Evolutionary conservation across 2,888 invertebrate species (phyloP).

Genomic region (Drosophila hamatofila): DNA sequence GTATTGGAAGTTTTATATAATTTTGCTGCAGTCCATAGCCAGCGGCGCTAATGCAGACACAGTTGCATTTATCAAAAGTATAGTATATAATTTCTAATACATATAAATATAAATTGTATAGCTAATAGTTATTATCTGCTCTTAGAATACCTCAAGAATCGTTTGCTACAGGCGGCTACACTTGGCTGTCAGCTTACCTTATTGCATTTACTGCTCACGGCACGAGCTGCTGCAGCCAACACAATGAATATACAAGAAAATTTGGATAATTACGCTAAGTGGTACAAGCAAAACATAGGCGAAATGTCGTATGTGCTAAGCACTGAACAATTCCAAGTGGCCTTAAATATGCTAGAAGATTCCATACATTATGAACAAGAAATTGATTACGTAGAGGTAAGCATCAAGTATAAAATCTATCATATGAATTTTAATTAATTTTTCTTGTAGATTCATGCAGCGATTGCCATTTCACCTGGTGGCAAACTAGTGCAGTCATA

Average conservation of each 20-base stretch:
- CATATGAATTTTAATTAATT: neutral
- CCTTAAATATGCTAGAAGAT: constrained; percentile 72
- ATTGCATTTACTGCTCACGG: constrained; percentile 78
- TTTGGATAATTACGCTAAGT: constrained; percentile 80
- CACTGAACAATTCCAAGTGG: constrained; percentile 73
- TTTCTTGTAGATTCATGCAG: constrained; percentile 76
- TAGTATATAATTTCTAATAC: neutral
- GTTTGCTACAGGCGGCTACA: constrained; percentile 71
- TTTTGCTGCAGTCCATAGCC: constrained; percentile 77
- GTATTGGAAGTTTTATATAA: constrained; percentile 83
- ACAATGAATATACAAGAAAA: constrained; percentile 74
- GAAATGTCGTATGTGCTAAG: constrained; percentile 82
- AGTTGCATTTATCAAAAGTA: constrained; percentile 72
- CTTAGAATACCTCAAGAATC: constrained; percentile 78
- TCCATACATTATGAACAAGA: constrained; percentile 79
- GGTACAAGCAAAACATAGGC: constrained; percentile 83
- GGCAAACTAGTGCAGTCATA: constrained; percentile 82
- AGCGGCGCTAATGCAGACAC: constrained; percentile 51
- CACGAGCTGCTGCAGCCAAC: constrained; percentile 76
- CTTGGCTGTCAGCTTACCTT: constrained; percentile 61
- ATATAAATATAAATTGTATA: neutral
- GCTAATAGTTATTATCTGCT: neutral
- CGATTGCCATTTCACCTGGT: constrained; percentile 82
- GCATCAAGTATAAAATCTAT: neutral
- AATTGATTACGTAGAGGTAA: constrained; percentile 80